A percentile compares a stretch with the other conserved stretches of the same genome.
phyloP scores from a whole-genome alignment of 1,140 invertebrate species.

The Drosophila leontia region DNA sequence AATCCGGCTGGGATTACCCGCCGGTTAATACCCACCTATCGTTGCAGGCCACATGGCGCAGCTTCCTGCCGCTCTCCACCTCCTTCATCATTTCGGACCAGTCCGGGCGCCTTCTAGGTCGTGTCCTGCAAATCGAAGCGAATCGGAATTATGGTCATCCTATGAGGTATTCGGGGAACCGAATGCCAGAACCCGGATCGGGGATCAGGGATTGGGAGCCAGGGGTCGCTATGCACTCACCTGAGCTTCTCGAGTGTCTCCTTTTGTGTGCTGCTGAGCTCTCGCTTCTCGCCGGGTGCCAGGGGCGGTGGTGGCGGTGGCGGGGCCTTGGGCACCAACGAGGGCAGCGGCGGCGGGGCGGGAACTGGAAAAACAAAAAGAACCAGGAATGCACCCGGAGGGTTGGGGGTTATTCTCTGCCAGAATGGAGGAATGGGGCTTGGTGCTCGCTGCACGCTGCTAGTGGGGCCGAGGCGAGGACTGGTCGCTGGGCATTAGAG shows the following conservation, averaged over 20 bases:
- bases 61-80: constrained; percentile 91
- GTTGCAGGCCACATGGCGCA: constrained; percentile 93
- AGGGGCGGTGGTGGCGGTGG: constrained; percentile 90
- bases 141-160: constrained; percentile 73
- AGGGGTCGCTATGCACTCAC: constrained; percentile 50
- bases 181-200: constrained; percentile 84
- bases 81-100: constrained; percentile 96
- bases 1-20: constrained; percentile 7
- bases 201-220: constrained; percentile 4
- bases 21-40: constrained; percentile 87
- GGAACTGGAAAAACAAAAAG: constrained; percentile 61
- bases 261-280: constrained; percentile 85
- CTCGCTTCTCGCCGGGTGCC: constrained; percentile 84
- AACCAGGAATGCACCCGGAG: constrained; percentile 23
- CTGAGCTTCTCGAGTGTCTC: constrained; percentile 87
- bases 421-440: background rate
- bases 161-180: background rate
- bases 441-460: constrained; percentile 1
- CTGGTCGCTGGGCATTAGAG: constrained; percentile 60
- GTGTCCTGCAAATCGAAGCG: constrained; percentile 85
- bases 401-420: constrained; percentile 12
- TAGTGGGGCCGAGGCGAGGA: constrained; percentile 55
- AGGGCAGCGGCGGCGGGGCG: constrained; percentile 79
- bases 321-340: constrained; percentile 85
- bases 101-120: constrained; percentile 92